Conservation (phyloP, 2,113 vertebrate species). For the Tragelaphus strepsiceros region DNA sequence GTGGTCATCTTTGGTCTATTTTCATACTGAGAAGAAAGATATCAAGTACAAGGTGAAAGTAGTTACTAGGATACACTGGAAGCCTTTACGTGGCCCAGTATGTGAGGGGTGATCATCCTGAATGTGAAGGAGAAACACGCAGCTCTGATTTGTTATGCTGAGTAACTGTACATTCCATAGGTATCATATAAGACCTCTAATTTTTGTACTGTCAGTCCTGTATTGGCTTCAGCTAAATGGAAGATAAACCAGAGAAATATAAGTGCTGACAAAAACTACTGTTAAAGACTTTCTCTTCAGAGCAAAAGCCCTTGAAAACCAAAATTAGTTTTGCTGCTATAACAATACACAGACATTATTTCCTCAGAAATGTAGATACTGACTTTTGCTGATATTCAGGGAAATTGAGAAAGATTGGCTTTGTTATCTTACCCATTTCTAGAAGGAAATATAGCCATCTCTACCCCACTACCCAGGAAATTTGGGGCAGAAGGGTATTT, state of each 20-base stretch:
- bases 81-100: background rate
- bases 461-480: accelerated
- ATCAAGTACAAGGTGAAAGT: background rate
- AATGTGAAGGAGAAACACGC: background rate
- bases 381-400: background rate
- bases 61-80: background rate
- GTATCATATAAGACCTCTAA: background rate
- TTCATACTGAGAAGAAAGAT: background rate
- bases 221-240: background rate
- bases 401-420: background rate
- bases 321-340: background rate
- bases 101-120: background rate
- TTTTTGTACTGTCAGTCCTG: background rate
- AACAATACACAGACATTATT: background rate
- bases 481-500: background rate
- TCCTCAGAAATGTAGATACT: background rate
- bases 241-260: background rate
- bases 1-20: background rate
- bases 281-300: background rate
- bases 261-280: background rate
- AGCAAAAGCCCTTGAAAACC: background rate
- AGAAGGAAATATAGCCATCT: background rate
- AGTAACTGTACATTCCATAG: background rate
- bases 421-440: background rate
- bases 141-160: background rate